These are phyloP conservation scores for Acipenser transmontanus DNA, from an alignment of 2,797 vertebrate genomes.

Conservation along the genomic window DNA sequence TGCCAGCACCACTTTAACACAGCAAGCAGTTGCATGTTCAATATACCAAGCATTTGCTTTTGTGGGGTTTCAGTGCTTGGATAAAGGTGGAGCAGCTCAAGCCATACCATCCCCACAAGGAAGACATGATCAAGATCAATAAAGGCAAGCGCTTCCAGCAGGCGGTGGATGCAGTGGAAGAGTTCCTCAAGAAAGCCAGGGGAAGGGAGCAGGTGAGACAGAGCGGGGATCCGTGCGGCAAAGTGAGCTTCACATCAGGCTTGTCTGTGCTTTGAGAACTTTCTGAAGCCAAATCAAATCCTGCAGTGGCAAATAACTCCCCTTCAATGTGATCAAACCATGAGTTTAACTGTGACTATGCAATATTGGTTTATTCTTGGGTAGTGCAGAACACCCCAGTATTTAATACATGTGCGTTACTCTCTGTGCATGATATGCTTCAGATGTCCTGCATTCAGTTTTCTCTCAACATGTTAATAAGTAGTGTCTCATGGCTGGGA, in stretches of 20 bases:
- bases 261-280: too few relatives aligned
- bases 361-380: too few relatives aligned
- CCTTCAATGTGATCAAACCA: neutral
- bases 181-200: conserved; percentile 91
- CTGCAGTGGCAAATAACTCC: too few relatives aligned
- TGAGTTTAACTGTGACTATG: too few relatives aligned
- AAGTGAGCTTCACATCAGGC: too few relatives aligned
- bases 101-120: conserved; percentile 92
- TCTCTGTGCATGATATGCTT: too few relatives aligned
- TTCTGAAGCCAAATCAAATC: too few relatives aligned
- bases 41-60: neutral
- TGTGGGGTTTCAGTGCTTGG: conserved; percentile 74
- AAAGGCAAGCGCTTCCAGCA: conserved; percentile 98
- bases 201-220: conserved; percentile 83
- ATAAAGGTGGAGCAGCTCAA: conserved; percentile 98
- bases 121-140: conserved; percentile 98
- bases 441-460: too few relatives aligned
- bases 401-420: too few relatives aligned
- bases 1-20: neutral
- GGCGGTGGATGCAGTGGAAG: conserved; percentile 92
- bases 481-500: neutral
- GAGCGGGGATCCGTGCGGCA: too few relatives aligned
- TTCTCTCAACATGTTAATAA: neutral
- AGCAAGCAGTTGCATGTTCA: neutral
- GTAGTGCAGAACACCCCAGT: too few relatives aligned